Conservation (phyloP, 2,888 invertebrate genomes). For the Enchytraeus crypticus region DNA sequence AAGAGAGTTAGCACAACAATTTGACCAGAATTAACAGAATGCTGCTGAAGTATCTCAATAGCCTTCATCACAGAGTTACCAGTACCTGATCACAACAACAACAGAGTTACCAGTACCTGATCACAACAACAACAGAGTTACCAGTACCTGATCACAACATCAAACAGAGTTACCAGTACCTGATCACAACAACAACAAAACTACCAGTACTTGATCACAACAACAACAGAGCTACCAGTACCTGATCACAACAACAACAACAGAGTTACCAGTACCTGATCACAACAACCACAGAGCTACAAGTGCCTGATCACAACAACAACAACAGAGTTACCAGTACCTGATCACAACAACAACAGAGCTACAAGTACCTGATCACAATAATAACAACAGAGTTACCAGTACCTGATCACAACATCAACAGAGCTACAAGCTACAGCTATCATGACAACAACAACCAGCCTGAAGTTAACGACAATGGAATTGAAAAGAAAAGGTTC, state of each 20-base stretch:
- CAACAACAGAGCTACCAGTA: conserved; percentile 78
- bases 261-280: conserved; percentile 82
- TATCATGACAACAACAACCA: conserved; percentile 59
- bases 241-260: conserved; percentile 56
- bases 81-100: conserved; percentile 56
- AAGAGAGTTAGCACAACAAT: conserved; percentile 95
- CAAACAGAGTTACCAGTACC: conserved; percentile 85
- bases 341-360: conserved; percentile 59
- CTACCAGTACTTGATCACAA: conserved; percentile 70
- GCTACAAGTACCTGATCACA: conserved; percentile 70
- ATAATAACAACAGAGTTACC: conserved; percentile 79
- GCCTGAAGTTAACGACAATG: no score
- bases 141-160: conserved; percentile 63
- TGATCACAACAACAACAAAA: conserved; percentile 58
- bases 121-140: conserved; percentile 63
- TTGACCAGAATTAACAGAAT: conserved; percentile 83
- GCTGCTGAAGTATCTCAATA: conserved; percentile 83
- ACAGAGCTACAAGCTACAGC: conserved; percentile 86
- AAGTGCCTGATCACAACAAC: conserved; percentile 67
- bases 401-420: conserved; percentile 56
- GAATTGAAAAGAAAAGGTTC: no score
- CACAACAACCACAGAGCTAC: conserved; percentile 67
- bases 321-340: conserved; percentile 78
- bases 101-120: conserved; percentile 82
- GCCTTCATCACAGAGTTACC: conserved; percentile 93